Base-by-base conservation (phyloP, 2,888 invertebrate genomes). In the Pycnomerus fuliginosus region DNA sequence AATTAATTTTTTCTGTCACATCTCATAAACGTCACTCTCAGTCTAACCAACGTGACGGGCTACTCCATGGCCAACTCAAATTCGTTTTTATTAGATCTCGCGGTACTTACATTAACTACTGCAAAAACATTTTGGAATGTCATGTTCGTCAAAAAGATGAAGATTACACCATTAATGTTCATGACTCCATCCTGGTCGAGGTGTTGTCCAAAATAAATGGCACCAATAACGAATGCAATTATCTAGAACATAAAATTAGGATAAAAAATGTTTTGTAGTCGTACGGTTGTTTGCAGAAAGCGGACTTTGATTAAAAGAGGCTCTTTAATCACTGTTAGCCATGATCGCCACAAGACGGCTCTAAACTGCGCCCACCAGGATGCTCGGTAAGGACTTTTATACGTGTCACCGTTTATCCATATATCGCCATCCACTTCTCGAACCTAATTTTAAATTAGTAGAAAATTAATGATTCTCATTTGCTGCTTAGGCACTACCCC, bases 111-210 rank as follows among this genome's bases (percentile, higher is more conserved):
- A 70, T 88, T 90, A 44, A 95, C 85, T 25, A 96, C 95, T 47
- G 93, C 90, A 65, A 94, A 94, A n/a, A 93, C 85, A 70, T 93
- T 94, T 62, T 92, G 90, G 71, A 95, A 94, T 3, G 94, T 94
- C 85, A 93, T 88, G 65, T 91, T 93, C 10, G 90, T 90, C 31
- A 93, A 79, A 67, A 93, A 87, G 64, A 94, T 83, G 70, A 93
- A 95, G 39, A 95, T 78, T 15, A 88, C 91, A 27, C 95, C 95
- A 67, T 93, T 95, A 53, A 95, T 90, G 70, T 96, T 96, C 85
- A 90, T 89, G 1, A 95, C 90, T 1, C 91, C 95, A 61, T 89
- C 88, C 69, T 90, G 90, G 66, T 87, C 84, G 37, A 89, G 67
- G 44, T 80, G 73, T 68, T 94, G 91, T 0, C 87, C 85, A 65